Conservation (phyloP, 2,888 invertebrate genomes). For the Eupithecia centaureata region DNA sequence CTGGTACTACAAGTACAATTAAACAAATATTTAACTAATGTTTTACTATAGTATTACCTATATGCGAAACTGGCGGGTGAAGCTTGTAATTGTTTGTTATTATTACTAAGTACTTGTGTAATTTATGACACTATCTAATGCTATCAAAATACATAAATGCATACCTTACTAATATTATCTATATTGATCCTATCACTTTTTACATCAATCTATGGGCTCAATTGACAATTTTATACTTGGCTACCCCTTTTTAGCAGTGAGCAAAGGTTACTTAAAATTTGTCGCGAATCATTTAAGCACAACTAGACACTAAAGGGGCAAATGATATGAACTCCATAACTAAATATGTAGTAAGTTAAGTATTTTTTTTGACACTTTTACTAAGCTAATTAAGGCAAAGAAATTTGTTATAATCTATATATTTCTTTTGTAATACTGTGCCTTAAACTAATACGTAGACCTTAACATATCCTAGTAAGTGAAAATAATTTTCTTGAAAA, state of each 20-base stretch:
- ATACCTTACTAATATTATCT: not conserved
- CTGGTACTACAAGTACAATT: too few species aligned
- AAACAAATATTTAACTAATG: not conserved
- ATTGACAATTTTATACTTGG: not conserved
- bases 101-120: not conserved
- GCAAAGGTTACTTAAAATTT: not conserved
- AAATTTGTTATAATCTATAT: too few species aligned
- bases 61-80: not conserved
- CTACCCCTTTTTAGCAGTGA: not conserved
- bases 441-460: not conserved
- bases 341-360: not conserved
- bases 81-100: not conserved
- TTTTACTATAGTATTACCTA: not conserved
- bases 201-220: not conserved
- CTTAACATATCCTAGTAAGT: not conserved
- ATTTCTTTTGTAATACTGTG: constrained; percentile 1
- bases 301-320: not conserved
- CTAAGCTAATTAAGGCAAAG: not conserved
- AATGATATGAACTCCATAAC: not conserved
- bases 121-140: not conserved
- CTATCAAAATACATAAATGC: not conserved
- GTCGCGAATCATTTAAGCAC: not conserved
- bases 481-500: not conserved
- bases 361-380: not conserved
- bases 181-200: not conserved